Conservation (phyloP, 92 coral and sea anemone species). For the Zoanthus sansibaricus region DNA sequence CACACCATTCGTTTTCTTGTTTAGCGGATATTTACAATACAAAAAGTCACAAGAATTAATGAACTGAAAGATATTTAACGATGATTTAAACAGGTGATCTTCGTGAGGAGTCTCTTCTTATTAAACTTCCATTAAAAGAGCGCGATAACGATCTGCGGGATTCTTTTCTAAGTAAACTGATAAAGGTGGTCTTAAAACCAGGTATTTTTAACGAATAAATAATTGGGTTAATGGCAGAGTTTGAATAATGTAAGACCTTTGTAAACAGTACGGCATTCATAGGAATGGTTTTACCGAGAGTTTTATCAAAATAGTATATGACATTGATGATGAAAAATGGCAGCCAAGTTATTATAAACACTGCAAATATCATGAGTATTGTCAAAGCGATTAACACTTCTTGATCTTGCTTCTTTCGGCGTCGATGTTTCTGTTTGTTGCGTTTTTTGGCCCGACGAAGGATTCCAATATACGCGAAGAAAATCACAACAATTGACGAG, state of each 20-base stretch:
- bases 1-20: not conserved
- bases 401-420: slow-evolving; percentile 63
- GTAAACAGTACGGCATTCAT: slow-evolving; percentile 62
- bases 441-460: slow-evolving; percentile 67
- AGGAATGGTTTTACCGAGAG: slow-evolving; percentile 47
- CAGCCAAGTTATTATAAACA: slow-evolving; percentile 77
- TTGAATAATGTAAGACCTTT: slow-evolving; percentile 78
- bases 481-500: slow-evolving; percentile 63
- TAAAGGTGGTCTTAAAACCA: slow-evolving; percentile 78
- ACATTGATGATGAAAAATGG: slow-evolving; percentile 75
- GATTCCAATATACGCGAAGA: slow-evolving; percentile 70
- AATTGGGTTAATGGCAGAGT: slow-evolving; percentile 87
- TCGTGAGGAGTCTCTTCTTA: slow-evolving; percentile 65
- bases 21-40: not conserved
- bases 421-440: slow-evolving; percentile 48
- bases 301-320: slow-evolving; percentile 59
- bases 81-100: slow-evolving; percentile 31
- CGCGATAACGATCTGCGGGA: slow-evolving; percentile 45
- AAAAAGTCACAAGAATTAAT: not conserved
- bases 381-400: slow-evolving; percentile 76
- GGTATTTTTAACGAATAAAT: slow-evolving; percentile 86
- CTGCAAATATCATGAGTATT: slow-evolving; percentile 73
- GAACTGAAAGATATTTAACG: no score
- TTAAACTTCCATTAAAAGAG: slow-evolving; percentile 54
- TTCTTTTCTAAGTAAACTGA: slow-evolving; percentile 64